Base-by-base conservation (phyloP, 2,888 invertebrate species). In the Eristalis arbustorum region DNA sequence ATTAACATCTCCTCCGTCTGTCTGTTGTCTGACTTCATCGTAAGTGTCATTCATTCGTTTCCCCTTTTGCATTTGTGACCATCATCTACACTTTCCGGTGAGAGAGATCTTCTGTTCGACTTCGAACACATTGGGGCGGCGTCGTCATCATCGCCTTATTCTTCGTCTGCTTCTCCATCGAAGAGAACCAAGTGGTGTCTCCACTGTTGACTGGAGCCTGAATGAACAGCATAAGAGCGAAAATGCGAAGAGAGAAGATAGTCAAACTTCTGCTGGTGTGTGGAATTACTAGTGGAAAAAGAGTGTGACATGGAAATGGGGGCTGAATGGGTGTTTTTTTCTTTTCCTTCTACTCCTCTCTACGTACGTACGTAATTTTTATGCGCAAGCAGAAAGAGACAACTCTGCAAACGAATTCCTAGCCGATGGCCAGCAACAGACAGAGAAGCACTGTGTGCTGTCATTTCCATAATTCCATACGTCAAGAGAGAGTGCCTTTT, bases 321-420 rank as follows among this genome's bases (percentile, higher is more conserved):
- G 81, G 81, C 85, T 77, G 80, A 78, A 79, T 84, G 85, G 85
- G 85, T 77, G 85, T 63, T 74, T 59, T 85, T 25, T 25, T 25
- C 3, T 25, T 25, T 85, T 81, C 77, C 63, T 59, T 81, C 73
- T 22, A n/a, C 76, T 71, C 75, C 62, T 81, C 85, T 77, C 77
- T 82, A 73, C 81, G 77, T 85, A 78, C 78, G 74, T 82, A 71
- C 57, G 85, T 80, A 75, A 67, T 83, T 75, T 87, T 79, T 82
- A 87, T 87, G 87, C 87, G 87, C 87, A 87, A 74, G 74, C 77
- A 85, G 83, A 87, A 87, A 87, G 83, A 87, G 87, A 87, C 87
- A 78, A 34, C 74, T 71, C 71, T 83, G 74, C 82, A 25, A 73
- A 34, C 63, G 59, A 71, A 59, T 49, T 31, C 73, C 22, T 59